Percentiles rank a stretch among this genome's conserved stretches.
phyloP scores from a whole-genome alignment of 2,113 vertebrate species.

The Archilochus colubris region DNA sequence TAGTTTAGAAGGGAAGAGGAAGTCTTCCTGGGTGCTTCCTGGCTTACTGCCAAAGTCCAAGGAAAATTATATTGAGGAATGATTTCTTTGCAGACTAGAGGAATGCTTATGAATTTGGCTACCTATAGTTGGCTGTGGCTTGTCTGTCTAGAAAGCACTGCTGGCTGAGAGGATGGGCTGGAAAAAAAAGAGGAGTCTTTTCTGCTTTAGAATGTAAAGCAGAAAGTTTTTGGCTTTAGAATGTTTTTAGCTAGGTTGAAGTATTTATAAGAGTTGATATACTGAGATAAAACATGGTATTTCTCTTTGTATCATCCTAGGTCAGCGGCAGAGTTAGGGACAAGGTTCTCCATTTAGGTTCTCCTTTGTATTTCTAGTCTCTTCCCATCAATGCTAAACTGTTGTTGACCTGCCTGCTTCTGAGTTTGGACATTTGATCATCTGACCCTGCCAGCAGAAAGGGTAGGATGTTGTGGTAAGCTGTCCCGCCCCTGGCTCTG shows the following conservation, averaged over 20 bases:
- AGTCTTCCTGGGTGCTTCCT: background rate
- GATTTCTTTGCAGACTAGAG: rapidly evolving
- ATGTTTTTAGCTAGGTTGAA: background rate
- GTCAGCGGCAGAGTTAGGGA: background rate
- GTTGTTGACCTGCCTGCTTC: background rate
- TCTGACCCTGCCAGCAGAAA: background rate
- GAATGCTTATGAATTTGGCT: background rate
- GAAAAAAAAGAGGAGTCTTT: background rate
- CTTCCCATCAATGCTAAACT: rapidly evolving
- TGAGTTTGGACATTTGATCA: background rate
- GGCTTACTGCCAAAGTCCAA: background rate
- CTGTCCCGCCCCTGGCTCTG: background rate
- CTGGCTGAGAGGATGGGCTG: background rate
- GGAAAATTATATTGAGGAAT: rapidly evolving
- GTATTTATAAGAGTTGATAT: background rate
- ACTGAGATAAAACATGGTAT: background rate
- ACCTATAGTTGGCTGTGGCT: background rate
- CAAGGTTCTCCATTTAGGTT: background rate
- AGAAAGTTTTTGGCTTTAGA: background rate
- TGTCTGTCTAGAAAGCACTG: background rate
- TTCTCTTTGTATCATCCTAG: background rate
- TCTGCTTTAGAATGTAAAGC: background rate
- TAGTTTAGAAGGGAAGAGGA: background rate
- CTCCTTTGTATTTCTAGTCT: background rate
- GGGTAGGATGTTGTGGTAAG: background rate